Evolutionary conservation across 2,113 vertebrate genomes (phyloP).

Genomic region (Apeltes quadracus): DNA sequence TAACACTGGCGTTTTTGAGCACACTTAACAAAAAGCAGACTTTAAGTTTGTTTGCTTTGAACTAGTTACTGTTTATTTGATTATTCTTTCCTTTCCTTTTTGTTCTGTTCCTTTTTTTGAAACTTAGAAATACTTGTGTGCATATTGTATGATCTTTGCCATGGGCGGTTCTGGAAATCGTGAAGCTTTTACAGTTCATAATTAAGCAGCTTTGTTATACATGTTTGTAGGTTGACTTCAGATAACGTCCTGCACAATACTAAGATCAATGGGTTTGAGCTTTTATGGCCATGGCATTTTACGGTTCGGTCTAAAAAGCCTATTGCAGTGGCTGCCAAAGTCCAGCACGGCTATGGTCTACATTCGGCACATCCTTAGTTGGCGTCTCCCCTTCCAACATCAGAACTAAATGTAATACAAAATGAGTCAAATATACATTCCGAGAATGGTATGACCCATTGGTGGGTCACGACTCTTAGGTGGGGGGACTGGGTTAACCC

Average conservation of each 20-base stretch:
- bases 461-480: background rate
- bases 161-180: constrained; percentile 58
- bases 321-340: background rate
- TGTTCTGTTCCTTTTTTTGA: constrained; percentile 5
- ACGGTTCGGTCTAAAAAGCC: background rate
- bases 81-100: background rate
- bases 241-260: constrained; percentile 43
- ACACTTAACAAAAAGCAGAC: background rate
- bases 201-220: constrained; percentile 62
- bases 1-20: constrained; percentile 13
- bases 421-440: no score
- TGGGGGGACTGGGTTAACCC: background rate
- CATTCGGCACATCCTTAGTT: no score
- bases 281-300: background rate
- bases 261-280: background rate
- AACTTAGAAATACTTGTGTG: constrained; percentile 61
- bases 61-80: constrained; percentile 18
- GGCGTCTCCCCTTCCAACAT: no score
- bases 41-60: constrained; percentile 6
- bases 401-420: no score
- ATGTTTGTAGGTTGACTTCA: constrained; percentile 59
- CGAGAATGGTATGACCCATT: background rate
- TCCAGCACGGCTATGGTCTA: no score
- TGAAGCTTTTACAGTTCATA: constrained; percentile 70
- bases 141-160: constrained; percentile 71